phyloP scores from a whole-genome alignment of 2,888 invertebrate genomes.

The Pachydiplax longipennis region DNA sequence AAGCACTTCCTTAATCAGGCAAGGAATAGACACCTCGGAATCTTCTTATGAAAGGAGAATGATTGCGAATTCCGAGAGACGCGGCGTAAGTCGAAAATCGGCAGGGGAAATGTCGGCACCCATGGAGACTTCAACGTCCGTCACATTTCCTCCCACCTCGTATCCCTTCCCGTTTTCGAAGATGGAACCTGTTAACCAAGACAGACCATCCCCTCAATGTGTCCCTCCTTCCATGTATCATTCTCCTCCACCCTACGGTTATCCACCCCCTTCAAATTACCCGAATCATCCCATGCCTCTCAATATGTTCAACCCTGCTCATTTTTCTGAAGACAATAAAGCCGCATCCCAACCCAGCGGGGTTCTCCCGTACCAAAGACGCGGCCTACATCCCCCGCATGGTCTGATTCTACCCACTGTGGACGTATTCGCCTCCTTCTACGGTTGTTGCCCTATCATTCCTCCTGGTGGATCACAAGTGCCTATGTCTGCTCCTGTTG shows the following conservation, averaged over 20 bases:
- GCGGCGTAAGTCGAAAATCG: background rate
- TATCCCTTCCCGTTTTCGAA: background rate
- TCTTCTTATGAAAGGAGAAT: background rate
- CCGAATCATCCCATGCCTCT: background rate
- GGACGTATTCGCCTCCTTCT: conserved; percentile 23
- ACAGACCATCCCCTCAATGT: background rate
- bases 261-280: background rate
- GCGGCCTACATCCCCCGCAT: conserved; percentile 4
- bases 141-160: background rate
- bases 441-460: conserved; percentile 12
- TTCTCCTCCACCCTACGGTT: background rate
- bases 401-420: background rate
- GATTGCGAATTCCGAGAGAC: background rate
- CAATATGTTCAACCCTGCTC: background rate
- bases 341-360: background rate
- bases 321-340: background rate
- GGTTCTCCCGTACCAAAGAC: background rate
- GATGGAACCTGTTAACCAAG: background rate
- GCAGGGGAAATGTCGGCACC: background rate
- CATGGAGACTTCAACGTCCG: conserved; percentile 8
- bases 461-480: background rate
- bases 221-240: background rate
- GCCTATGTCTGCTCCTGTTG: background rate
- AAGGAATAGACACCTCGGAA: background rate
- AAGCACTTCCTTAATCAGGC: background rate